Evolutionary conservation across 23 tunicate species (phyloP), one percentile per base, ranked within the genome.

Genomic region (Trididemnum nubilum): DNA sequence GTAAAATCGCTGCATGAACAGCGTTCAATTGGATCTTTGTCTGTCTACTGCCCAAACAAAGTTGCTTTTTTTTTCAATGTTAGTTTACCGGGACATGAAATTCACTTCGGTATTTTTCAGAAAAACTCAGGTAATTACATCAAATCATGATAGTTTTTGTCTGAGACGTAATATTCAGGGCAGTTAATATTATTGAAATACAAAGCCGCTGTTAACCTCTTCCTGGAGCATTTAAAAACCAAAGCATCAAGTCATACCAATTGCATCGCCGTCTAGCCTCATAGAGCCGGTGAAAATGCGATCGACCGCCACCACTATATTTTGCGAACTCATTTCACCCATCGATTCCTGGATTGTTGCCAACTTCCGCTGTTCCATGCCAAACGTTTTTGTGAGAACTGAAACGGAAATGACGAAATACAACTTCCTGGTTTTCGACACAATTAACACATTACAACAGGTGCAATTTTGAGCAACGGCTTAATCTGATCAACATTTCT

Each of bases 271-370:
- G 88, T 95, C 95, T 32, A 95, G 79, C 58, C 95, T 71, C 18
- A 89, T 86, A 21, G 99, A 95, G 2, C 95, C 99, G 5, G 99
- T 90, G 72, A 95, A 95, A 33, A 95, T 95, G 60, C 92, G 36
- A 79, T 95, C 99, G 3, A 95, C 96, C 26, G 99, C 99, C 50
- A 95, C 99, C 32, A 95, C 99, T 26, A 87, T 81, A 49, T 82
- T 89, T 65, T 95, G 99, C 7, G 95, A 89, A 51, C 92, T 85
- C 28, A 94, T 95, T 79, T 95, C 99, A 22, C 96, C 99, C 99
- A 95, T 86, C 22, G 99, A 95, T 82, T 89, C 92, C 73, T 95
- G 99, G 7, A 95, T 86, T 4, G 95, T 82, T 18, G 96, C 96
- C 73, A 86, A 52, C 44, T 88, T 87, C 25, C 90, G 84, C 38